Evolutionary conservation across 2,888 invertebrate genomes (phyloP), one percentile per base, ranked within the genome.

Genomic region (Drosophila fulvimacula): DNA sequence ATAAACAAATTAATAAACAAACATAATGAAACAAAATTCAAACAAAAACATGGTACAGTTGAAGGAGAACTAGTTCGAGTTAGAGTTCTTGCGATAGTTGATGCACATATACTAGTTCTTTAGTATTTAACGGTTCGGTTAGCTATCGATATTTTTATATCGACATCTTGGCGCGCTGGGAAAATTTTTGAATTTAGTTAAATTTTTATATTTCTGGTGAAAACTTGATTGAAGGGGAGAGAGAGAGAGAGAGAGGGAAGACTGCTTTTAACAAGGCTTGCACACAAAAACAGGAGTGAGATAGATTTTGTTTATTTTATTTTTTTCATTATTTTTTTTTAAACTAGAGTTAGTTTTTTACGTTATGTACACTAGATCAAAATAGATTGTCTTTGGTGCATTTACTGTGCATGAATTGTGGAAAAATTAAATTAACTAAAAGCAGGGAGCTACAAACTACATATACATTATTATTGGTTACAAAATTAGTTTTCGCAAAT

Each of bases 1-100:
- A 67, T 27, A 36, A 39, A 68, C 56, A 67, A 67, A 34, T 34
- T 32, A n/a, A n/a, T n/a, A n/a, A 59, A 51, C 55, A 34, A 66
- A 58, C 42, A 68, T 38, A 38, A 42, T 27, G 30, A 30, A 53
- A 58, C 32, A 58, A 34, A 38, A 42, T 19, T 30, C 15, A 38
- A 52, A 52, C 52, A 24, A 6, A n/a, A 32, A 38, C n/a, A 21
- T 5, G 52, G 5, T 6, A 36, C n/a, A 24, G 27, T 58, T 11
- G 30, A 30, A 41, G 9, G 15, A 19, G 19, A 30, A 41, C 19
- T 55, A 55, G 53, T 55, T 55, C 30, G 15, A 19, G 11, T 13
- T 11, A n/a, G 9, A 17, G 17, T 6, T 30, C 6, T 30, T 30
- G n/a, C 11, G 53, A 15, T 52, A 27, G 27, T n/a, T 27, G 27